phyloP scores from a whole-genome alignment of 1,140 invertebrate genomes.

The Hypsibius dujardini region DNA sequence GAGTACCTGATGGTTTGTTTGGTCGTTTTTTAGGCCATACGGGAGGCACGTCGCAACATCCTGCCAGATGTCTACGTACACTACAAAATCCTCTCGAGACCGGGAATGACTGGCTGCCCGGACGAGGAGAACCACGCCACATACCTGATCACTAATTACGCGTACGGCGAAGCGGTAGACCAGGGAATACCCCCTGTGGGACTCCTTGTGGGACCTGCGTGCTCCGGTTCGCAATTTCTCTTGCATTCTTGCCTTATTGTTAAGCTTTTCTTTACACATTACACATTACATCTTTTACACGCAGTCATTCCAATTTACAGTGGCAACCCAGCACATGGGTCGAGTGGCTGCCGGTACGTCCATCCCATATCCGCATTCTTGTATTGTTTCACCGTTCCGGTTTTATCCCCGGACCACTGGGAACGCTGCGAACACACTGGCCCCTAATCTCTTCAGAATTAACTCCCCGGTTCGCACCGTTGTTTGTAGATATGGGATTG shows the following conservation, averaged over 20 bases:
- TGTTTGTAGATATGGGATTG: constrained; percentile 5
- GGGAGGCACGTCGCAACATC: constrained; percentile 1
- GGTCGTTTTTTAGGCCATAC: too few relatives aligned
- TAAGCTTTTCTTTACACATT: too few relatives aligned
- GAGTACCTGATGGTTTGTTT: too few relatives aligned
- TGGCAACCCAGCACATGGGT: not conserved
- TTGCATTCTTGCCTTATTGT: not conserved
- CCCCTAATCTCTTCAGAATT: too few relatives aligned
- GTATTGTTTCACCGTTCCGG: too few relatives aligned
- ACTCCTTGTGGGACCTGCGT: constrained; percentile 1
- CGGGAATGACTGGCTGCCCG: constrained; percentile 3
- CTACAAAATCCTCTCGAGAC: not conserved
- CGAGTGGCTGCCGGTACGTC: constrained; percentile 3
- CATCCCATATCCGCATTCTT: too few relatives aligned
- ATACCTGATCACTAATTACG: constrained; percentile 12
- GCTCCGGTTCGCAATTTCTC: not conserved
- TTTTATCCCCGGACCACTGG: too few relatives aligned
- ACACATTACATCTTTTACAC: not conserved
- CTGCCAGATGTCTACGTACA: not conserved
- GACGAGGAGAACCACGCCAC: constrained; percentile 17
- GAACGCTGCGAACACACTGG: too few relatives aligned
- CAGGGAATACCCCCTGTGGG: not conserved
- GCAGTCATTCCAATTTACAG: not conserved
- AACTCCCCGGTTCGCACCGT: not conserved
- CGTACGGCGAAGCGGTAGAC: not conserved